Percentiles rank a stretch among this genome's conserved stretches.
These are phyloP conservation scores for Myathropa florea DNA, from an alignment of 2,888 invertebrate species.

Conservation along the genomic window DNA sequence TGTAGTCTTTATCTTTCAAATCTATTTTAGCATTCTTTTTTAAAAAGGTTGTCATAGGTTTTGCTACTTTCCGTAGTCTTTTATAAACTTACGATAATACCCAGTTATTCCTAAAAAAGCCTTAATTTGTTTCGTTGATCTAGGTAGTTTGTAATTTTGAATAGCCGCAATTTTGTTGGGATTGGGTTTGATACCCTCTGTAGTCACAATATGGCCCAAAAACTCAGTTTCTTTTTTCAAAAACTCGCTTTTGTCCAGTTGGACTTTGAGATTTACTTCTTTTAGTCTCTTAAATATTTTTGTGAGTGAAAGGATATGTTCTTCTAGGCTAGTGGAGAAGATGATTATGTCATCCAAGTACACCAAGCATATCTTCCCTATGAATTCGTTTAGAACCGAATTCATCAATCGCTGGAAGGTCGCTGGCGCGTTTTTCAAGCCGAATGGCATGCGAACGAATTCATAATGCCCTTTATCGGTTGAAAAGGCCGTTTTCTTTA, in stretches of 20 bases:
- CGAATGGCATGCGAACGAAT: background rate
- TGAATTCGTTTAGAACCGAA: background rate
- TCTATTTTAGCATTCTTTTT: constrained; percentile 8
- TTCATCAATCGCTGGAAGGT: background rate
- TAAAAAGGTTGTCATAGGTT: constrained; percentile 9
- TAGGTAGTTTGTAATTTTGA: background rate
- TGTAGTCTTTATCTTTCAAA: background rate
- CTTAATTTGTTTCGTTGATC: background rate
- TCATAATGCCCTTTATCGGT: constrained; percentile 35
- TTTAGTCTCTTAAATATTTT: constrained; percentile 2
- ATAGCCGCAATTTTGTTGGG: background rate
- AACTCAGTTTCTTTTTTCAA: constrained; percentile 51
- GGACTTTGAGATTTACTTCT: constrained; percentile 54
- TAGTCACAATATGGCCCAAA: constrained; percentile 72
- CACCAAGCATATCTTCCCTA: background rate
- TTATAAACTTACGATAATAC: constrained; percentile 9
- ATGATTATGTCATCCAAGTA: background rate
- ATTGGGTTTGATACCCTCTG: constrained; percentile 61
- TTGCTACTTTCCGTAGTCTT: constrained; percentile 7
- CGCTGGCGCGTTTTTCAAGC: background rate
- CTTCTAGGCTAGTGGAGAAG: background rate
- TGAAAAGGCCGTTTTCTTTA: constrained; percentile 62
- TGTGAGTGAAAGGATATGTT: background rate
- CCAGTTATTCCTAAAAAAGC: constrained; percentile 12
- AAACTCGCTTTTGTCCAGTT: constrained; percentile 53